These are phyloP conservation scores for Rhimphoctona megacephalus DNA, from an alignment of 2,888 invertebrate species.

Conservation along the genomic window DNA sequence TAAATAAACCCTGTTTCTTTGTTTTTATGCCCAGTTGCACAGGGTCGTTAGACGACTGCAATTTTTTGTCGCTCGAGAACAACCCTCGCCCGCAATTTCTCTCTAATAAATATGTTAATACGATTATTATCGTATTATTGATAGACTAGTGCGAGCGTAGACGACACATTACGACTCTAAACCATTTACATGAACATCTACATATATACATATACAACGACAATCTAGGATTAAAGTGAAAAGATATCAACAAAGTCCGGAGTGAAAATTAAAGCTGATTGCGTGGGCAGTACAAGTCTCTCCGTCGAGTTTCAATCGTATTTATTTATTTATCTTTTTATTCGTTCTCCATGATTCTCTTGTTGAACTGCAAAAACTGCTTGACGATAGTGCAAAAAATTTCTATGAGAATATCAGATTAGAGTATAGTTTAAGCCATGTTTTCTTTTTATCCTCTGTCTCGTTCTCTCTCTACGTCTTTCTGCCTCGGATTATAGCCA, in stretches of 20 bases:
- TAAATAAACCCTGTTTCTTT: constrained; percentile 54
- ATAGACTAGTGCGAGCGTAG: neutral
- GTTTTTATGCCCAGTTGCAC: neutral
- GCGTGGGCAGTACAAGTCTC: constrained; percentile 49
- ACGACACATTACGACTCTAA: neutral
- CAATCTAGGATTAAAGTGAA: constrained; percentile 20
- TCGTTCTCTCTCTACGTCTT: constrained; percentile 15
- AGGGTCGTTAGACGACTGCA: constrained; percentile 28
- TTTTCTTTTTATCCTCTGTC: neutral
- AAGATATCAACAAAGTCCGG: constrained; percentile 28
- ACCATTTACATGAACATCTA: constrained; percentile 2
- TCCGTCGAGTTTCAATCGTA: constrained; percentile 31
- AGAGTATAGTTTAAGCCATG: constrained; percentile 24
- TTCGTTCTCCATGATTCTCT: neutral
- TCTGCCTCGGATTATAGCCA: constrained; percentile 58
- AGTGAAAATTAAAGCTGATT: constrained; percentile 54
- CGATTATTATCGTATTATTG: constrained; percentile 19
- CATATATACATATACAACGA: neutral
- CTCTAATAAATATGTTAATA: constrained; percentile 11
- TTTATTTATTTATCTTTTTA: constrained; percentile 9
- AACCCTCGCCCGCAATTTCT: constrained; percentile 35
- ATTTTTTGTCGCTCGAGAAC: constrained; percentile 5
- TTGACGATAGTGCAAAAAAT: constrained; percentile 26
- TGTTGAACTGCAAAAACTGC: constrained; percentile 21
- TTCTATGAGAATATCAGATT: constrained; percentile 48